Evolutionary conservation across 2,113 vertebrate genomes (phyloP).

Genomic region (Corydoras maculifer): DNA sequence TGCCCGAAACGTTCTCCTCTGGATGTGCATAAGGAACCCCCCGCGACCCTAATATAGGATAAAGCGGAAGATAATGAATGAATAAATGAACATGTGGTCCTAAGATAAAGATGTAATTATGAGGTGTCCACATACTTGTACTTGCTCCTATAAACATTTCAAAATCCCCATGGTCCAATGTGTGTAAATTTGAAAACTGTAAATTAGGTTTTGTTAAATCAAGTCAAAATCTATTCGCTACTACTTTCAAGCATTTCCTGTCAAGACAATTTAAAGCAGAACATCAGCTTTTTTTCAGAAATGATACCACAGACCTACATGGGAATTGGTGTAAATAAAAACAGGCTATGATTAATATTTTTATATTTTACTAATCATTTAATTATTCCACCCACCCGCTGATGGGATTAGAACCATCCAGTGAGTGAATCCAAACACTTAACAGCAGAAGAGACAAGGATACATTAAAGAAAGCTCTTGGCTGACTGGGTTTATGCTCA

Average conservation of each 20-base stretch:
- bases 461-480: slow-evolving; percentile 56
- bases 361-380: slow-evolving; percentile 72
- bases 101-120: too few relatives aligned
- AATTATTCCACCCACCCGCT: slow-evolving; percentile 67
- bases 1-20: too few relatives aligned
- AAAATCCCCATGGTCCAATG: too few relatives aligned
- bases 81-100: too few relatives aligned
- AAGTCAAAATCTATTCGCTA: slow-evolving; percentile 35
- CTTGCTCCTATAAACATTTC: too few relatives aligned
- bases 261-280: slow-evolving; percentile 60
- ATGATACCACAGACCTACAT: slow-evolving; percentile 57
- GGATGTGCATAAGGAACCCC: too few relatives aligned
- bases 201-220: not conserved
- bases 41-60: too few relatives aligned
- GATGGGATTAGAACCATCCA: slow-evolving; percentile 58
- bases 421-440: slow-evolving; percentile 53
- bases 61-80: too few relatives aligned
- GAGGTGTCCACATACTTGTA: too few relatives aligned
- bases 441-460: slow-evolving; percentile 55
- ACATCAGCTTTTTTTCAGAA: slow-evolving; percentile 54
- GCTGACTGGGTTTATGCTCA: slow-evolving; percentile 62
- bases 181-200: not conserved
- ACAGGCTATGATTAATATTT: slow-evolving; percentile 66
- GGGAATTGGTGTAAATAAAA: slow-evolving; percentile 55
- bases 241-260: slow-evolving; percentile 29